Evolutionary conservation across 1,140 invertebrate species (phyloP), one percentile per base, ranked within the genome.

Genomic region (Sycophila sp.): DNA sequence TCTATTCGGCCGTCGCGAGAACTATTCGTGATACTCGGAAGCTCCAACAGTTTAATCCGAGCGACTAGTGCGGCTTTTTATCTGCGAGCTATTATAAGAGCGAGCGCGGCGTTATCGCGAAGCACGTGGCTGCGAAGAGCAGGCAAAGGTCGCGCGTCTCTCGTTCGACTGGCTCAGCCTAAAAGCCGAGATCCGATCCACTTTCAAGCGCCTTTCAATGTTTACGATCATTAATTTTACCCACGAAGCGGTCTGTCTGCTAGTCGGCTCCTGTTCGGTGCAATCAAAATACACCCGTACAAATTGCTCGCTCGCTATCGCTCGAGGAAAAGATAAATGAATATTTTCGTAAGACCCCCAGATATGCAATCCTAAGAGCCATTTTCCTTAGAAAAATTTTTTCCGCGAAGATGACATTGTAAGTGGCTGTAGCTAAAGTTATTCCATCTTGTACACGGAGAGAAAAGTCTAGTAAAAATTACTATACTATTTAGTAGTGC

Each of bases 181-280:
- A 47, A 47, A 47, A 47, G 40, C 7, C 19, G 38, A 40, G 11
- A 7, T 22, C 10, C 8, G 36, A 26, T 28, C 6, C 7, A 59
- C 36, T 59, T 28, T 5, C 26, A n/a, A 15, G 11, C 19, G 15
- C 22, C 36, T 38, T 42, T 65, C 17, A 38, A 40, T 53, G 15
- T 11, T 24, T 32, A 42, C n/a, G 34, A 30, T 40, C 47, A 28
- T 65, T 65, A 65, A 65, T 65, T 65, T 55, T 1, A 42, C 1
- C 22, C 36, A 49, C 34, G 47, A 65, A 40, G 63, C 24, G 40
- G 26, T 55, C 36, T 55, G 63, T 55, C 62, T 47, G 32, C 42
- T 38, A 40, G 56, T 59, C 40, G 58, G 40, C 58, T 28, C 15
- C 32, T 28, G 45, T 38, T 51, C n/a, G 8, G 2, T 10, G 28